A percentile compares a stretch with the other conserved stretches of the same genome.
Evolutionary conservation across 1,140 invertebrate species (phyloP).

Genomic region (Eupristina koningsbergeri): DNA sequence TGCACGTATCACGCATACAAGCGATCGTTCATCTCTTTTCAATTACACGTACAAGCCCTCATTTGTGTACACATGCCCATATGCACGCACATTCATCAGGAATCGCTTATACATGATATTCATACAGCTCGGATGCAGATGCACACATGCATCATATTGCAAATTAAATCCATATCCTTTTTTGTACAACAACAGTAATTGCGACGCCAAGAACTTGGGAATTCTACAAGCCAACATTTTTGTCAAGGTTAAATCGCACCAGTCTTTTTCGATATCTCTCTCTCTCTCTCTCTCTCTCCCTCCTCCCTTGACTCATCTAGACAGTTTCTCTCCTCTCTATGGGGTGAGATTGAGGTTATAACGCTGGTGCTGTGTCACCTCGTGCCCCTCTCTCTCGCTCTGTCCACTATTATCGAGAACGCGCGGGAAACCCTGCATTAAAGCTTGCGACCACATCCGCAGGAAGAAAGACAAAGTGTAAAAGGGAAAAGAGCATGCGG

Average conservation of each 20-base stretch:
- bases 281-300: slow-evolving; percentile 1
- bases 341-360: slow-evolving; percentile 62
- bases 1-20: neutral
- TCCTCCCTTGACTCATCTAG: neutral
- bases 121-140: neutral
- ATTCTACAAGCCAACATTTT: neutral
- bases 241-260: slow-evolving; percentile 55
- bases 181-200: neutral
- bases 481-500: neutral
- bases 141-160: neutral
- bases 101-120: neutral
- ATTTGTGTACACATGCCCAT: too few species aligned
- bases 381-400: neutral
- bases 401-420: neutral
- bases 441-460: slow-evolving; percentile 10
- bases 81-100: too few species aligned
- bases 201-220: neutral
- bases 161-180: too few species aligned
- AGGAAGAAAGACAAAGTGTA: neutral
- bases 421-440: slow-evolving; percentile 34
- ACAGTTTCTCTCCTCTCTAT: slow-evolving; percentile 5
- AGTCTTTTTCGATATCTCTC: neutral
- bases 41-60: neutral
- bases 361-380: neutral
- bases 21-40: neutral